phyloP scores from a whole-genome alignment of 1,140 invertebrate species.

The Drosophila tani region DNA sequence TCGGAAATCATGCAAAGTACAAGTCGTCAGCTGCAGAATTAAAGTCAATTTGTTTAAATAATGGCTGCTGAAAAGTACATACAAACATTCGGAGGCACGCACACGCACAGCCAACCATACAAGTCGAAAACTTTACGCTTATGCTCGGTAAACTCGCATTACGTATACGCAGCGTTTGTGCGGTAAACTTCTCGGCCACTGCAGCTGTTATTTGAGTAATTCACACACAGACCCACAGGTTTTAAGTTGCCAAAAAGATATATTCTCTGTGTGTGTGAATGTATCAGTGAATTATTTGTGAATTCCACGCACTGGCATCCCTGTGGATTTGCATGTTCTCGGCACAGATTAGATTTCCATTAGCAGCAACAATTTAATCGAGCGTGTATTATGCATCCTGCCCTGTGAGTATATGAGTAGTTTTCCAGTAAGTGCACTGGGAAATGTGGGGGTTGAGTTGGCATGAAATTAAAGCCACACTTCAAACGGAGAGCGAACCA shows the following conservation, averaged over 20 bases:
- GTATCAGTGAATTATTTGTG: conserved; percentile 40
- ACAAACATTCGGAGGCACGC: conserved; percentile 8
- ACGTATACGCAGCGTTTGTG: conserved; percentile 63
- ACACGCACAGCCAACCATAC: conserved; percentile 1
- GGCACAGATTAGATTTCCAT: conserved; percentile 43
- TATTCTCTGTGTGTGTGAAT: conserved; percentile 9
- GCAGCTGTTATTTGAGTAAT: conserved; percentile 35
- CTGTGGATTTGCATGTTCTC: conserved; percentile 33
- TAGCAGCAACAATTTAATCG: conserved; percentile 50
- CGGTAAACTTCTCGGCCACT: conserved; percentile 40
- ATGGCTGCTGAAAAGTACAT: conserved; percentile 47
- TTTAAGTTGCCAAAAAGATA: conserved; percentile 8
- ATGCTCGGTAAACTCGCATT: conserved; percentile 49
- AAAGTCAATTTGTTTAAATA: conserved; percentile 77
- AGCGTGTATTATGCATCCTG: conserved; percentile 42
- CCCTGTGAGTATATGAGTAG: conserved; percentile 11
- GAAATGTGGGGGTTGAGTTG: background rate
- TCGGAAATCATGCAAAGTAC: conserved; percentile 72
- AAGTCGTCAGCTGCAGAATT: conserved; percentile 53
- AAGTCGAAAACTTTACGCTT: conserved; percentile 50
- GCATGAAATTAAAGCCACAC: background rate
- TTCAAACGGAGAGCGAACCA: background rate
- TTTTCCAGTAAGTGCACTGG: conserved; percentile 27
- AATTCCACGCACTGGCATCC: conserved; percentile 12
- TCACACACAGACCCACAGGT: conserved; percentile 23